A percentile compares a stretch with the other conserved stretches of the same genome.
These are phyloP conservation scores for Molothrus ater DNA, from an alignment of 2,797 vertebrate genomes.

Conservation along the genomic window DNA sequence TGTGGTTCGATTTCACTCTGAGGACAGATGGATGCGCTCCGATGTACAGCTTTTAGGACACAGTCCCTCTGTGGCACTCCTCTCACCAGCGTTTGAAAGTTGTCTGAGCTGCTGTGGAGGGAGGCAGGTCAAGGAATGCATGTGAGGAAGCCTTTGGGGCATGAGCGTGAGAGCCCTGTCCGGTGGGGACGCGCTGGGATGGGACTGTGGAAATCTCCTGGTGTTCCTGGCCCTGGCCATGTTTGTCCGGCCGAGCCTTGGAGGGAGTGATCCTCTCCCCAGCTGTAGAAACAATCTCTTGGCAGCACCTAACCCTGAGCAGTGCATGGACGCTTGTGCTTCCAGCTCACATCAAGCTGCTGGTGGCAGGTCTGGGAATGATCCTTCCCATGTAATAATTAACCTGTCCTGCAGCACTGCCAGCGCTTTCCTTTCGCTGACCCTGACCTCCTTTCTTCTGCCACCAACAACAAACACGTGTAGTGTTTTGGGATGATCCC, in stretches of 20 bases:
- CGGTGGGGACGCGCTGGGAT: accelerated
- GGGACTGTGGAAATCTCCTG: not conserved
- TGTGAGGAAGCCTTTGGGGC: not conserved
- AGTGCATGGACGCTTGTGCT: not conserved
- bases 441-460: slow-evolving; percentile 57
- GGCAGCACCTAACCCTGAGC: not conserved
- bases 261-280: not conserved
- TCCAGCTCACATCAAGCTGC: not conserved
- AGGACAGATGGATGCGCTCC: not conserved
- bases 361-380: not conserved
- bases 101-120: not conserved
- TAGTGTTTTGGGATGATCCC: slow-evolving; percentile 4
- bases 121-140: not conserved
- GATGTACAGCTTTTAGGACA: accelerated
- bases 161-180: not conserved
- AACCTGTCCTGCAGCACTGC: slow-evolving; percentile 26
- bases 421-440: not conserved
- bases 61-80: not conserved
- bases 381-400: slow-evolving; percentile 54
- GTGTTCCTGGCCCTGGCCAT: not conserved
- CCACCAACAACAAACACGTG: not conserved
- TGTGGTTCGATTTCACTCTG: not conserved
- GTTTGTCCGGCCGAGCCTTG: not conserved
- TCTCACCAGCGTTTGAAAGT: not conserved
- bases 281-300: not conserved